Percentiles rank a stretch among this genome's conserved stretches.
These are phyloP conservation scores for Microtus oregoni DNA, from an alignment of 2,113 vertebrate genomes.

Conservation along the genomic window DNA sequence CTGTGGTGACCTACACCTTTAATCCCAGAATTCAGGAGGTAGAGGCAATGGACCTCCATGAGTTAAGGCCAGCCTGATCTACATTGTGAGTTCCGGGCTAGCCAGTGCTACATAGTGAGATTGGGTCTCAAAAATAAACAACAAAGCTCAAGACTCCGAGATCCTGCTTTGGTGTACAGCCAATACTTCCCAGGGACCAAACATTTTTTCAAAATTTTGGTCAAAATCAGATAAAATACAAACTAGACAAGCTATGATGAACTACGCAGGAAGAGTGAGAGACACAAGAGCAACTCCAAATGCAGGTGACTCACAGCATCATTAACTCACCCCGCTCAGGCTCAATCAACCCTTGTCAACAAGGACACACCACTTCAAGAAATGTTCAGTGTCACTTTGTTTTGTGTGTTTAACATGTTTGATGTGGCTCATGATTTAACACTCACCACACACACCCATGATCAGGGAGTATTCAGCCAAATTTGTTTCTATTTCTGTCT, in stretches of 20 bases:
- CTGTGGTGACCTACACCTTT: neutral
- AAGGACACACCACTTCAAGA: constrained; percentile 28
- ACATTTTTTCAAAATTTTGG: constrained; percentile 23
- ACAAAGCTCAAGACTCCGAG: neutral
- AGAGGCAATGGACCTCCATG: neutral
- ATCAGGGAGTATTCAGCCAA: neutral
- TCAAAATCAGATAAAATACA: constrained; percentile 24
- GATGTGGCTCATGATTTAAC: neutral
- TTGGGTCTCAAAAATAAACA: neutral
- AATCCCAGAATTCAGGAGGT: neutral
- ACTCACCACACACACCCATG: neutral
- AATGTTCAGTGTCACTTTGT: neutral
- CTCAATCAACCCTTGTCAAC: neutral
- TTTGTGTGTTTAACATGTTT: neutral
- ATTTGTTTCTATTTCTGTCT: neutral
- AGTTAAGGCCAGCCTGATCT: neutral
- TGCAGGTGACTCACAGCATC: neutral
- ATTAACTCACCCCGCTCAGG: constrained; percentile 33
- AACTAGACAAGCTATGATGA: neutral
- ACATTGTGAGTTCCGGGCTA: neutral
- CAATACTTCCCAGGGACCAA: neutral
- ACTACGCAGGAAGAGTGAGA: neutral
- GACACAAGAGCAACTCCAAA: constrained; percentile 27
- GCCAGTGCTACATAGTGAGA: neutral
- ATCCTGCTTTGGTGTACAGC: neutral